Evolutionary conservation across 2,113 vertebrate species (phyloP), one percentile per base, ranked within the genome.

Genomic region (Lonchura striata): DNA sequence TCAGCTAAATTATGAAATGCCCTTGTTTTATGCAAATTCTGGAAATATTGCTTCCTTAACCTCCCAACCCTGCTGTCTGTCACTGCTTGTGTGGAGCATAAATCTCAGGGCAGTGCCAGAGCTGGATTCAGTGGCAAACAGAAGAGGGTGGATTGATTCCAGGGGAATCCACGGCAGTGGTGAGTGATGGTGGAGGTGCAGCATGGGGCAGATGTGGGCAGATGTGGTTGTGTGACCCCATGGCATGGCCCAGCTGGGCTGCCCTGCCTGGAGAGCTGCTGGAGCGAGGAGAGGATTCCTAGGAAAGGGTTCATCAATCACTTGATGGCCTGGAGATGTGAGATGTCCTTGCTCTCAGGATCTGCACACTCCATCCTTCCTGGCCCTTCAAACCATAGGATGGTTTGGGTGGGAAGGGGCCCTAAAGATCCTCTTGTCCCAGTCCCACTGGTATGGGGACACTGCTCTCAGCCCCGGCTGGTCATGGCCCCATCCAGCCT

Each of bases 1-100:
- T 93, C 90, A 79, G 81, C 91, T 94, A 66, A 93, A 95, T 94
- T 93, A 94, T 83, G 80, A 91, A 96, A 95, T 92, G 81, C 50
- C 91, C 95, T 96, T 96, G 91, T 94, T 97, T 95, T 91, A 96
- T 97, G 96, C 92, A 95, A 95, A 96, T 97, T 50, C 54, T 74
- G 69, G 86, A 87, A 91, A 94, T 96, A 94, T 66, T 95, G 91
- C 90, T 92, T 88, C 83, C 88, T 85, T 95, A 92, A 96, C 94
- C 95, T 95, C 90, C 80, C 94, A 92, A 47, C 95, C 94, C 80
- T 1, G 1, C 92, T 96, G 94, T 88, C 96, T 93, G 83, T 96
- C 96, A 95, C 9, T 91, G 42, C 82, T 83, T 57, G 71, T 4
- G 11, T 18, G 44, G 64, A 94, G 66, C 77, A 83, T 76, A 95